A percentile compares a stretch with the other conserved stretches of the same genome.
Conservation (phyloP, 2,888 invertebrate genomes). For the Stramonita haemastoma region DNA sequence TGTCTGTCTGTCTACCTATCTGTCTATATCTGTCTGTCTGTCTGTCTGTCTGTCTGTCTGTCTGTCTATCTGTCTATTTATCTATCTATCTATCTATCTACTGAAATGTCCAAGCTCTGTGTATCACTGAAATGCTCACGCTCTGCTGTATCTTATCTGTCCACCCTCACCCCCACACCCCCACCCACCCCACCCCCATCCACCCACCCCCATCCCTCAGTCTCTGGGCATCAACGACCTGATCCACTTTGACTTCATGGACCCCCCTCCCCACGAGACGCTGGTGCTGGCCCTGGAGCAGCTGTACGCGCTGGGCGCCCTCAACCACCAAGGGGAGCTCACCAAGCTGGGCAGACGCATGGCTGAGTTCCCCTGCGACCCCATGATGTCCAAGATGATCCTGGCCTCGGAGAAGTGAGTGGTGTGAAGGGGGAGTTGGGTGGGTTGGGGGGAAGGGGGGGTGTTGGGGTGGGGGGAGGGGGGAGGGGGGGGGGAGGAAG, state of each 20-base stretch:
- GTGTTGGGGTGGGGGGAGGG: background rate
- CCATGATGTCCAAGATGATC: constrained; percentile 99
- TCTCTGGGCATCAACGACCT: constrained; percentile 93
- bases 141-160: too few relatives aligned
- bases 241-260: constrained; percentile 98
- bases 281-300: constrained; percentile 93
- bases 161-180: too few relatives aligned
- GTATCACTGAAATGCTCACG: too few relatives aligned
- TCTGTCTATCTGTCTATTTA: too few relatives aligned
- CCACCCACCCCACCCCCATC: too few relatives aligned
- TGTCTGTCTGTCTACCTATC: too few relatives aligned
- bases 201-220: background rate
- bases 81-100: too few relatives aligned
- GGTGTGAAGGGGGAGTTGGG: background rate
- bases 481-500: too few relatives aligned
- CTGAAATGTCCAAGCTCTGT: too few relatives aligned
- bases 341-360: constrained; percentile 97
- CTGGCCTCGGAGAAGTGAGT: constrained; percentile 95
- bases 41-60: too few relatives aligned
- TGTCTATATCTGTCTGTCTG: too few relatives aligned
- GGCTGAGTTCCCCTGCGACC: constrained; percentile 99
- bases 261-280: constrained; percentile 88
- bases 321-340: constrained; percentile 97
- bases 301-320: constrained; percentile 95
- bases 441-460: too few relatives aligned